These are phyloP conservation scores for Bolinopsis microptera DNA, from an alignment of 37 sponge, comb jelly and placozoan species.

Conservation along the genomic window DNA sequence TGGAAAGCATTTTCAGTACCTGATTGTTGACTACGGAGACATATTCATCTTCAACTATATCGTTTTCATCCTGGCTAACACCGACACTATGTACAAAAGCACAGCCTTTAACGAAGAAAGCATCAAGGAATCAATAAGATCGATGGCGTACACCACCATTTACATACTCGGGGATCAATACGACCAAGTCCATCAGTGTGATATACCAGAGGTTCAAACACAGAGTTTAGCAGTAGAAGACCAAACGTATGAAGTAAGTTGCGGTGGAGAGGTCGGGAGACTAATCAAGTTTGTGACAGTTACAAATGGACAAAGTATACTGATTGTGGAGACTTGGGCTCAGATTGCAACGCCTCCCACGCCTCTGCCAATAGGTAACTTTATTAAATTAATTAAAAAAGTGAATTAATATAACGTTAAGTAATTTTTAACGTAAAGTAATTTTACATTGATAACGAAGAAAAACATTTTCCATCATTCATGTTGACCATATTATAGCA, in stretches of 20 bases:
- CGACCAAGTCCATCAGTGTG: neutral
- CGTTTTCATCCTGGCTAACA: neutral
- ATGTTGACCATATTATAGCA: too few relatives aligned
- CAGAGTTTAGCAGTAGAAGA: neutral
- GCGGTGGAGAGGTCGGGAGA: neutral
- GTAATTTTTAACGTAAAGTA: too few relatives aligned
- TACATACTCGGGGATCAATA: neutral
- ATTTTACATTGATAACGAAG: too few relatives aligned
- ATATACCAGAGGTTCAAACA: neutral
- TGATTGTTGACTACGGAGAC: neutral
- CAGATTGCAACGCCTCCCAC: neutral
- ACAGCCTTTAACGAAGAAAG: neutral
- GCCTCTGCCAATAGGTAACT: neutral
- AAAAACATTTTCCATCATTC: too few relatives aligned
- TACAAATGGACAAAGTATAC: neutral
- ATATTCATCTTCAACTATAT: neutral
- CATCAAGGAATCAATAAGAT: neutral
- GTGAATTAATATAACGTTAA: too few relatives aligned
- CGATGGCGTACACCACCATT: neutral
- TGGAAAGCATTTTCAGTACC: too few relatives aligned
- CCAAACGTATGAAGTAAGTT: neutral
- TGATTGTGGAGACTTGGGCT: neutral
- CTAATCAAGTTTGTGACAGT: neutral
- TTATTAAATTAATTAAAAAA: too few relatives aligned
- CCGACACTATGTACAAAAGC: neutral